phyloP scores from a whole-genome alignment of 2,113 vertebrate species.

The Nothoprocta pentlandii region DNA sequence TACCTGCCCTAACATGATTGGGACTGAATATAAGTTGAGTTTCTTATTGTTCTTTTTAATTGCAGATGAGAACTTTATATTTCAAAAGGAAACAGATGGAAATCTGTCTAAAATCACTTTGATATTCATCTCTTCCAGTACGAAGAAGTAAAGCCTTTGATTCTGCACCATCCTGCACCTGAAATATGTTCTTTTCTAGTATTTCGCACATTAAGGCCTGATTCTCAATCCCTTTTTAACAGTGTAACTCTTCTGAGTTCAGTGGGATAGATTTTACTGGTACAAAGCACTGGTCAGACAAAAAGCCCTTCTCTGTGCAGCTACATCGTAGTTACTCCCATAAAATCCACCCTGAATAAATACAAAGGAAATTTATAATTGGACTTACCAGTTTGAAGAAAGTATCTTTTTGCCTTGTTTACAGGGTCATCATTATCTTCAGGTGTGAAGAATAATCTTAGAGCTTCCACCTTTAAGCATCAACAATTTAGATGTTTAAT shows the following conservation, averaged over 20 bases:
- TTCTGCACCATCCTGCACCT: background rate
- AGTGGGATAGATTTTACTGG: background rate
- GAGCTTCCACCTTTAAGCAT: constrained; percentile 82
- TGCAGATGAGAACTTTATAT: background rate
- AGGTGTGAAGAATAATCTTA: constrained; percentile 92
- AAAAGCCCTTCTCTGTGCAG: background rate
- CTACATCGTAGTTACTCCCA: background rate
- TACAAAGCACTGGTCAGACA: background rate
- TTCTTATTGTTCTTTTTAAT: background rate
- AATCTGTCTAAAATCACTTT: background rate
- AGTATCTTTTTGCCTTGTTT: constrained; percentile 91
- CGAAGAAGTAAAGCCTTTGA: accelerated
- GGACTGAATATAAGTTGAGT: background rate
- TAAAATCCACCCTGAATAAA: background rate
- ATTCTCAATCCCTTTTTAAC: background rate
- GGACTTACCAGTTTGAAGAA: constrained; percentile 88
- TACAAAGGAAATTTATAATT: background rate
- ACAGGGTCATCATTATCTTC: constrained; percentile 89
- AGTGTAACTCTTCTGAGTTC: background rate
- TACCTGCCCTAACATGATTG: background rate
- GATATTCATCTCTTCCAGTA: background rate
- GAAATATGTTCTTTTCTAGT: background rate
- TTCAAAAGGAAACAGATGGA: background rate
- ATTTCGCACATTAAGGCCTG: background rate
- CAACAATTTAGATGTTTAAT: background rate